Evolutionary conservation across 2,113 vertebrate species (phyloP), one percentile per base, ranked within the genome.

Genomic region (Ia io): DNA sequence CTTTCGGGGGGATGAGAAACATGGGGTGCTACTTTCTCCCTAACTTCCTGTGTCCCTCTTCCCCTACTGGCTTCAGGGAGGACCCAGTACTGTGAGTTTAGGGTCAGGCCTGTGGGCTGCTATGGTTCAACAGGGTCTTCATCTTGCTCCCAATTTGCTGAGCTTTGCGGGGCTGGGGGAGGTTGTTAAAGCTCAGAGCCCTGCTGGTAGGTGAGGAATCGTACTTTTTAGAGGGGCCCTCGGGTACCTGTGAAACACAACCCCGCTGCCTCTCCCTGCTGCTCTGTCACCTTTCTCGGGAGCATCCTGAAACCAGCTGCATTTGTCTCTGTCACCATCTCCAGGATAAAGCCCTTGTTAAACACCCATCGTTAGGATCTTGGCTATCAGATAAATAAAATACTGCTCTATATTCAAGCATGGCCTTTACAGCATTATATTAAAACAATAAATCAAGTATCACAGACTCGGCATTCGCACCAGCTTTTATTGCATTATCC

Each of bases 401-500:
- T 25, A 96, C 96, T 93, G 92, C 84, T 94, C 93, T 97, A 94
- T 95, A 97, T 93, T 96, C 93, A 95, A 94, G 94, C 95, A 12
- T 90, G 96, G 95, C 94, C 96, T 97, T 98, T 97, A 97, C 80
- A 67, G 94, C 63, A 96, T 91, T 88, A 97, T 98, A 98, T 98
- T 98, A 98, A 98, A 98, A 97, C 96, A 96, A 97, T 98, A 98
- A 98, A 98, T 98, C 98, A 98, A 97, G 94, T 74, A 95, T 95
- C 97, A 95, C 92, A 97, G 97, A 92, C 92, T 73, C 63, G 35
- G 96, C 71, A 22, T 97, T 98, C 91, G 97, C 97, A 97, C 83
- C 96, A 91, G 94, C 95, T 94, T 97, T 97, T 96, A 97, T 97
- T 97, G 96, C 96, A 95, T 97, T 98, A 97, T 97, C 98, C 94